Conservation (phyloP, 1,140 invertebrate genomes). For the Cotesia typhae region DNA sequence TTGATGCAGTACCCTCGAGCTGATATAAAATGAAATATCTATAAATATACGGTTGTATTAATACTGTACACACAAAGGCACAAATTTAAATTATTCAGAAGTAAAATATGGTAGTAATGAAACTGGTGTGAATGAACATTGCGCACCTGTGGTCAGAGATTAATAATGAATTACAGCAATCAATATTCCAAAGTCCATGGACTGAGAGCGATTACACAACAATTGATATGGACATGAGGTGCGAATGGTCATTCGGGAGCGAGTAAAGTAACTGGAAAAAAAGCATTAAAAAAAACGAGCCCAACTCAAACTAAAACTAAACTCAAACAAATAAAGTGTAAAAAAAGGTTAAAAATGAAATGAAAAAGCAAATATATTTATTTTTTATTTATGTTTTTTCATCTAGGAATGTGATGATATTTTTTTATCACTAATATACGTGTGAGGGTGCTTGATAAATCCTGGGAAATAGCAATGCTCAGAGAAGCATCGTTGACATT, state of each 20-base stretch:
- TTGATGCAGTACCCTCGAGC: no score
- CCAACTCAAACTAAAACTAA: no score
- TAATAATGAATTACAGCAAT: constrained; percentile 25
- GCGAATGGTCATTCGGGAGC: constrained; percentile 5
- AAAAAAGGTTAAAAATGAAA: no score
- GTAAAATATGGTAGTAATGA: constrained; percentile 19
- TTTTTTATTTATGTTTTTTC: no score
- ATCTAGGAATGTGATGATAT: neutral
- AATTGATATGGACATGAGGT: constrained; percentile 12
- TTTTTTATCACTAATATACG: constrained; percentile 1
- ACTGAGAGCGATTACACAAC: constrained; percentile 12
- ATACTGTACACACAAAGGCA: neutral
- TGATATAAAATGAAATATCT: neutral
- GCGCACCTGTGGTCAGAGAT: constrained; percentile 16
- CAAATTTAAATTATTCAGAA: neutral
- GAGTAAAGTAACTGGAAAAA: neutral
- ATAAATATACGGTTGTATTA: constrained; percentile 9
- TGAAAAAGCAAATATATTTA: no score
- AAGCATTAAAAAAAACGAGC: neutral
- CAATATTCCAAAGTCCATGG: constrained; percentile 23
- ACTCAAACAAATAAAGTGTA: no score
- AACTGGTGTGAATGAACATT: constrained; percentile 20
- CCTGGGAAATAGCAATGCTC: neutral
- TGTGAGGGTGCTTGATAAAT: constrained; percentile 7
- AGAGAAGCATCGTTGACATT: constrained; percentile 16